These are phyloP conservation scores for Xenopus laevis DNA, from an alignment of 2,113 vertebrate species.

Conservation along the genomic window DNA sequence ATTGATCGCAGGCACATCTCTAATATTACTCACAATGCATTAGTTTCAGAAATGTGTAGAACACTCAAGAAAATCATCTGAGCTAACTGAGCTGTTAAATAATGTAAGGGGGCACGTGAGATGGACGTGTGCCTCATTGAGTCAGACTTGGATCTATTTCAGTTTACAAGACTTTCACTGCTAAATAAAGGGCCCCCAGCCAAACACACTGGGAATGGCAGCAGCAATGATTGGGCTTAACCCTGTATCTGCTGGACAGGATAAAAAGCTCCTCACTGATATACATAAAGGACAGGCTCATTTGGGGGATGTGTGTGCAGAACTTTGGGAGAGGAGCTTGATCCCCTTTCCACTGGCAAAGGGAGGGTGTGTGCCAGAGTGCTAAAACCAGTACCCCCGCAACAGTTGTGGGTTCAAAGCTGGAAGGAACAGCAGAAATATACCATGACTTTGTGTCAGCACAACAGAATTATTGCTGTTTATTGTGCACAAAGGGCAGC, in stretches of 20 bases:
- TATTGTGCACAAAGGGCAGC: too few species aligned
- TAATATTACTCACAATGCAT: conserved; percentile 41
- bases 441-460: too few species aligned
- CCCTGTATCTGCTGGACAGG: not conserved
- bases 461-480: too few species aligned
- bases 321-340: too few species aligned
- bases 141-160: conserved; percentile 40
- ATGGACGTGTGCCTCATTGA: conserved; percentile 31
- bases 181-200: conserved; percentile 36
- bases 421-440: too few species aligned
- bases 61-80: conserved; percentile 36
- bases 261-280: not conserved
- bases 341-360: too few species aligned
- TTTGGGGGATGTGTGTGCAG: too few species aligned
- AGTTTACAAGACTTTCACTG: conserved; percentile 37
- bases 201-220: conserved; percentile 30
- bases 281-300: not conserved
- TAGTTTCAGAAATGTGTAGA: conserved; percentile 31
- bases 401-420: too few species aligned
- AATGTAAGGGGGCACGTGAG: conserved; percentile 30
- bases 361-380: too few species aligned
- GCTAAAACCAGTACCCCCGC: too few species aligned
- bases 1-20: conserved; percentile 35
- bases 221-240: conserved; percentile 11
- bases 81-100: conserved; percentile 42